Conservation (phyloP, 2,113 vertebrate genomes). For the Eulemur macaco region DNA sequence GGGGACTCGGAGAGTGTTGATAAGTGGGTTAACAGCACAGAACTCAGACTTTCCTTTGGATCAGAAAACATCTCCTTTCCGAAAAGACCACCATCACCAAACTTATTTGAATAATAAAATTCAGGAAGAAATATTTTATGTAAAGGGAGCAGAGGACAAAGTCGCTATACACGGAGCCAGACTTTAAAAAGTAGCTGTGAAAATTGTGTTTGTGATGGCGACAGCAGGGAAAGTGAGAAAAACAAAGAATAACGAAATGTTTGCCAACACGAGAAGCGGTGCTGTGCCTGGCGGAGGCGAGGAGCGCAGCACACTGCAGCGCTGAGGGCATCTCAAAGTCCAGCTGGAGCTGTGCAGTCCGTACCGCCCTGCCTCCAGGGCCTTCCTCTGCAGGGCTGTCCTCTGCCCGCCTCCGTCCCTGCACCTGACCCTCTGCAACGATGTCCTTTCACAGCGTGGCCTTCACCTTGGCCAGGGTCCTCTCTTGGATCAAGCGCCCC, state of each 20-base stretch:
- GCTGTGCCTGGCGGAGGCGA: background rate
- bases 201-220: background rate
- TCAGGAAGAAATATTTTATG: background rate
- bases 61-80: background rate
- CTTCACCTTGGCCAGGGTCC: background rate
- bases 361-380: background rate
- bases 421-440: background rate
- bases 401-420: background rate
- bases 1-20: background rate
- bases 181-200: background rate
- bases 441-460: background rate
- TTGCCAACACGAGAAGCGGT: background rate
- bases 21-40: background rate
- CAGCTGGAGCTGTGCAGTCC: background rate
- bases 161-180: background rate
- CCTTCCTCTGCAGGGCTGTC: background rate
- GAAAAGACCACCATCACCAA: background rate
- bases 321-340: background rate
- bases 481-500: background rate
- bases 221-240: background rate
- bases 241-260: background rate
- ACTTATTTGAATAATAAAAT: background rate
- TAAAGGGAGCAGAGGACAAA: background rate
- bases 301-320: fast-evolving
- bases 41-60: background rate